Percentiles rank a stretch among this genome's conserved stretches.
Conservation (phyloP, 2,888 invertebrate species). For the Caenorhabditis afra region DNA sequence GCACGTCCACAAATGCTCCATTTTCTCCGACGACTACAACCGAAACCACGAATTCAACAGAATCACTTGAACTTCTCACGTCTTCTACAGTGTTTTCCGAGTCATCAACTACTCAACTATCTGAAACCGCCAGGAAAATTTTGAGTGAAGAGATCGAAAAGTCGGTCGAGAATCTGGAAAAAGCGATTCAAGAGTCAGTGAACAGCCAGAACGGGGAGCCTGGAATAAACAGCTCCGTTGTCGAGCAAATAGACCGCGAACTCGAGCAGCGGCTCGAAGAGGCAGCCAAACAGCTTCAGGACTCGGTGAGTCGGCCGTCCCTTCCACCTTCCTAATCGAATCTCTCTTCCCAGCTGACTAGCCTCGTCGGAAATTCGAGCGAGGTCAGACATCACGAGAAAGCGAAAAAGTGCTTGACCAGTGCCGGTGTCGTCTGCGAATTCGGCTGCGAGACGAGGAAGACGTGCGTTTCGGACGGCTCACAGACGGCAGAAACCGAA, state of each 20-base stretch:
- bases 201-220: constrained; percentile 14
- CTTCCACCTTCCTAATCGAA: background rate
- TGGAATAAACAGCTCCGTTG: constrained; percentile 6
- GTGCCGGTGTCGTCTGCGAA: constrained; percentile 71
- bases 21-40: background rate
- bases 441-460: constrained; percentile 70
- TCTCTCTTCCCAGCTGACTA: constrained; percentile 39
- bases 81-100: background rate
- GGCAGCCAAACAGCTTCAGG: constrained; percentile 45
- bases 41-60: constrained; percentile 8
- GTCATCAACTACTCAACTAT: background rate
- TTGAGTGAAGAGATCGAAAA: constrained; percentile 49
- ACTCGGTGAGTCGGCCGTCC: constrained; percentile 32
- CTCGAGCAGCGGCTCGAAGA: constrained; percentile 48
- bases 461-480: constrained; percentile 40
- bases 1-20: background rate
- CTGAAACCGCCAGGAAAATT: constrained; percentile 11
- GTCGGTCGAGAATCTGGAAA: constrained; percentile 48
- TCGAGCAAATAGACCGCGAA: constrained; percentile 26
- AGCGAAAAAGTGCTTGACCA: constrained; percentile 68
- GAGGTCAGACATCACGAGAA: constrained; percentile 56
- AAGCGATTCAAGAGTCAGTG: constrained; percentile 43
- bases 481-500: background rate
- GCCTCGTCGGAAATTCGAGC: constrained; percentile 45
- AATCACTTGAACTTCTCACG: background rate